Percentiles rank a stretch among this genome's conserved stretches.
These are phyloP conservation scores for Micromys minutus DNA, from an alignment of 2,113 vertebrate species.

Conservation along the genomic window DNA sequence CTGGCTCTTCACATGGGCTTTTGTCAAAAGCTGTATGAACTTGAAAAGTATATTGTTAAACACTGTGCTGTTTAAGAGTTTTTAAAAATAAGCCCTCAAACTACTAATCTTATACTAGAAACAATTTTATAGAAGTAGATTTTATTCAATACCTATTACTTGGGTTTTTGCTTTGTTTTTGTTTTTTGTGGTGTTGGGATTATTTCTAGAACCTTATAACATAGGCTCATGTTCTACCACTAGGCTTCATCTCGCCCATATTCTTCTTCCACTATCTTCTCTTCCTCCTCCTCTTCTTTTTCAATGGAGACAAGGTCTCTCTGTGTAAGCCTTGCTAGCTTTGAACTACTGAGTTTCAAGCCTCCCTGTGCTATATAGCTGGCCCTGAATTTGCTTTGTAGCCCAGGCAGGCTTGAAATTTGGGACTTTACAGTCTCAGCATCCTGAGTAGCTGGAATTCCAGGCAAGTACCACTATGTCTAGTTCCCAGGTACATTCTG, in stretches of 20 bases:
- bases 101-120: conserved; percentile 8
- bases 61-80: background rate
- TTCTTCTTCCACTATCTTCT: background rate
- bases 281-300: background rate
- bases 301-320: background rate
- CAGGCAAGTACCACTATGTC: too few relatives aligned
- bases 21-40: background rate
- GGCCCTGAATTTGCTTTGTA: too few relatives aligned
- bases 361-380: too few relatives aligned
- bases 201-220: background rate
- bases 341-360: background rate
- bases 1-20: background rate
- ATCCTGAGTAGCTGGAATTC: background rate
- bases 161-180: too few relatives aligned
- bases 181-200: background rate
- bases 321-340: background rate
- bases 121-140: background rate
- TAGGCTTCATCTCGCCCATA: too few relatives aligned
- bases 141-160: background rate
- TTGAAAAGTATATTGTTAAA: conserved; percentile 28
- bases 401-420: background rate
- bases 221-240: background rate
- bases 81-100: conserved; percentile 22
- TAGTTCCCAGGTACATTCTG: background rate
- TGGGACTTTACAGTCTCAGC: background rate